phyloP scores from a whole-genome alignment of 2,113 vertebrate genomes.

The Oryzias curvinotus region DNA sequence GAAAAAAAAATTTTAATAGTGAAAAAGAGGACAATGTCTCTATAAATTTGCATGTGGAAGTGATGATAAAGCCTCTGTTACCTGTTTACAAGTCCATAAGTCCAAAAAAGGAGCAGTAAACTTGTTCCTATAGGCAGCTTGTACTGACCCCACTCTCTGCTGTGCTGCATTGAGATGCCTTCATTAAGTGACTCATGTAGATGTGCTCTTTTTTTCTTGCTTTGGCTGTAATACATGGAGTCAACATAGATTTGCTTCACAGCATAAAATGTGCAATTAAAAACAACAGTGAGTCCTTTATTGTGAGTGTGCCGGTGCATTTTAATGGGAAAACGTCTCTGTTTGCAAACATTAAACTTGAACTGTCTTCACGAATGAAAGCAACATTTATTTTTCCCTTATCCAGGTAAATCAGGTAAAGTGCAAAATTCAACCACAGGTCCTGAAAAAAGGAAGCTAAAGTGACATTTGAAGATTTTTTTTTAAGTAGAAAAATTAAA shows the following conservation, averaged over 20 bases:
- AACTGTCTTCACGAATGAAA: constrained; percentile 25
- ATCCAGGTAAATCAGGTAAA: constrained; percentile 61
- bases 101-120: constrained; percentile 21
- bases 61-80: constrained; percentile 4
- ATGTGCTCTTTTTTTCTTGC: constrained; percentile 16
- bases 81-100: constrained; percentile 3
- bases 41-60: constrained; percentile 24
- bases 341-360: neutral
- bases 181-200: constrained; percentile 35
- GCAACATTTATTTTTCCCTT: constrained; percentile 58
- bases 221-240: constrained; percentile 18
- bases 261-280: constrained; percentile 39
- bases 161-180: constrained; percentile 46
- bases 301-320: constrained; percentile 6
- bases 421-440: constrained; percentile 70
- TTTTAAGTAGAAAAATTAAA: neutral
- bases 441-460: constrained; percentile 33
- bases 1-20: neutral
- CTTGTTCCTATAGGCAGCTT: constrained; percentile 23
- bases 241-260: constrained; percentile 15
- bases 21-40: constrained; percentile 3
- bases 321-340: constrained; percentile 6
- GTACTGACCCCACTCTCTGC: constrained; percentile 16
- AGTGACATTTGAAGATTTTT: constrained; percentile 14
- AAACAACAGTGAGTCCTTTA: constrained; percentile 32